Percentiles rank a stretch among this genome's conserved stretches.
These are phyloP conservation scores for Deroptyus accipitrinus DNA, from an alignment of 2,113 vertebrate genomes.

Conservation along the genomic window DNA sequence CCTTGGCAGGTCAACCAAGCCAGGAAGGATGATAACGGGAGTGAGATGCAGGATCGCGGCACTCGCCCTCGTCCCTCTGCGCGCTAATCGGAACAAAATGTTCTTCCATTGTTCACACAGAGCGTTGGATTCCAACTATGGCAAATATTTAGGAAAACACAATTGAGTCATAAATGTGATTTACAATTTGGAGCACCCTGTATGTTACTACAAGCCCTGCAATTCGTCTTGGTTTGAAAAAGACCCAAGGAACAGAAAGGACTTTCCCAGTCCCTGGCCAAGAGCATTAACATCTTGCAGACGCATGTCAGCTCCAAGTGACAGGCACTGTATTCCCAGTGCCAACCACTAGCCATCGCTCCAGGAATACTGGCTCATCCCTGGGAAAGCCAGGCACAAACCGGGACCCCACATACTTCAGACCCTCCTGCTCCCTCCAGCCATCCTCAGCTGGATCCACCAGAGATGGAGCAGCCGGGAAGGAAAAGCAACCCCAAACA, in stretches of 20 bases:
- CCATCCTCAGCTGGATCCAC: neutral
- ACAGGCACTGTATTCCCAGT: rapidly evolving
- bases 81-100: neutral
- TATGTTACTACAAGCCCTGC: neutral
- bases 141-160: neutral
- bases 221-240: neutral
- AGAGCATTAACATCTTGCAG: neutral
- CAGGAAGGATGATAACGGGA: neutral
- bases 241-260: neutral
- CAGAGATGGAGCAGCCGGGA: neutral
- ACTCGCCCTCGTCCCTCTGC: neutral
- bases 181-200: neutral
- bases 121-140: neutral
- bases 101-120: neutral
- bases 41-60: rapidly evolving
- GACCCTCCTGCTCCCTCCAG: neutral
- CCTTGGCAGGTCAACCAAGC: neutral
- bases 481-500: neutral
- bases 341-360: neutral
- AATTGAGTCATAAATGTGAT: neutral
- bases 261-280: neutral
- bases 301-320: rapidly evolving
- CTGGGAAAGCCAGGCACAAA: neutral
- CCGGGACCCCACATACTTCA: rapidly evolving
- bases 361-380: neutral